A percentile compares a stretch with the other conserved stretches of the same genome.
phyloP scores from a whole-genome alignment of 2,113 vertebrate species.

The Triplophysa siluroides region DNA sequence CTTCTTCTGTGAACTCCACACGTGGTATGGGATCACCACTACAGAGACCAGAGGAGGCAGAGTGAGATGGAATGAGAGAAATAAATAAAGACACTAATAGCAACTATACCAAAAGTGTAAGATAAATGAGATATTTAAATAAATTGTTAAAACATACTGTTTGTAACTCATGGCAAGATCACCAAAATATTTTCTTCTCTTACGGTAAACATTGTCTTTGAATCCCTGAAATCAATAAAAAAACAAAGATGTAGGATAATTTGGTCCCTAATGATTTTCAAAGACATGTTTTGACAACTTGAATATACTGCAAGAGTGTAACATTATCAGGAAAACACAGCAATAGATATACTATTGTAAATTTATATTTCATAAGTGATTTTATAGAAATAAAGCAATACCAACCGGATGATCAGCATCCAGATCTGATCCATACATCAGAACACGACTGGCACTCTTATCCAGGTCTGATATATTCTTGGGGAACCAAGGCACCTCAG shows the following conservation, averaged over 20 bases:
- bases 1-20: conserved; percentile 93
- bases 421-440: conserved; percentile 94
- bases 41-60: background rate
- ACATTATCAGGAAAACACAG: background rate
- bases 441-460: conserved; percentile 89
- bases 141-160: conserved; percentile 78
- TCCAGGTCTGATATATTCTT: conserved; percentile 96
- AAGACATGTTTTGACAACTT: background rate
- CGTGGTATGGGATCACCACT: conserved; percentile 90
- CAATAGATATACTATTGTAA: background rate
- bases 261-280: background rate
- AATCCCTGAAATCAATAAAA: conserved; percentile 80
- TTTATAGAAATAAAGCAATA: background rate
- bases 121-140: background rate
- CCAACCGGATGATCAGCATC: conserved; percentile 91
- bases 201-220: conserved; percentile 96
- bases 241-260: background rate
- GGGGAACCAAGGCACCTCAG: conserved; percentile 90
- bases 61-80: background rate
- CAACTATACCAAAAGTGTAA: no score
- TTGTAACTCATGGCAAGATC: conserved; percentile 92
- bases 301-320: background rate
- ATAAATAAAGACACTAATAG: background rate
- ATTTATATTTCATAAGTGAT: background rate
- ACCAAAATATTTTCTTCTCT: conserved; percentile 94